These are phyloP conservation scores for Ophioderma brevispina DNA, from an alignment of 35 echinoderm and acorn worm species.

Conservation along the genomic window DNA sequence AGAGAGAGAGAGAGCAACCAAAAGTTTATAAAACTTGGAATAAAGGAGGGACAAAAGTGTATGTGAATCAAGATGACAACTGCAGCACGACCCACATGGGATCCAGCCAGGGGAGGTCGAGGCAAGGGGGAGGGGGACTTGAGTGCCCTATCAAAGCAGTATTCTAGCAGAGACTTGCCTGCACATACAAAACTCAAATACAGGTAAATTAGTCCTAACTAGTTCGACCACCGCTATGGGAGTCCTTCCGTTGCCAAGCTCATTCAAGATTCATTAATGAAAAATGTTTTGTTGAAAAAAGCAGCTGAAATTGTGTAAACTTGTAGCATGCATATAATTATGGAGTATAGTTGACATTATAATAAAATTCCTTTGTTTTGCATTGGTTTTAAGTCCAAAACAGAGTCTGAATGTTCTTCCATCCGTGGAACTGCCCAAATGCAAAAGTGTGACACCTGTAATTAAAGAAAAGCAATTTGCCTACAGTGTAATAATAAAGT, in stretches of 20 bases:
- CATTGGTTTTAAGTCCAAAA: no score
- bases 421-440: not conserved
- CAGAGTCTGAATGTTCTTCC: no score
- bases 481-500: not conserved
- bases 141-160: constrained; percentile 96
- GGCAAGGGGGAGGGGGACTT: constrained; percentile 95
- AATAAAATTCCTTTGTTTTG: no score
- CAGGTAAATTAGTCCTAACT: no score
- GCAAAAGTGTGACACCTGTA: not conserved
- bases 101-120: constrained; percentile 83
- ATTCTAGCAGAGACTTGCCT: constrained; percentile 93
- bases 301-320: no score
- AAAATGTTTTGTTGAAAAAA: no score
- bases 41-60: not conserved
- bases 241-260: no score
- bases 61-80: constrained; percentile 83
- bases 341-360: no score
- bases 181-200: constrained; percentile 98
- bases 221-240: no score
- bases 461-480: no score
- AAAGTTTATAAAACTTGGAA: not conserved
- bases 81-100: constrained; percentile 94
- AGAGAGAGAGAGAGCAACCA: not conserved
- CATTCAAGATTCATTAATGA: no score
- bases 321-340: no score